Evolutionary conservation across 1,140 invertebrate species (phyloP).

Genomic region (Anastrepha obliqua): DNA sequence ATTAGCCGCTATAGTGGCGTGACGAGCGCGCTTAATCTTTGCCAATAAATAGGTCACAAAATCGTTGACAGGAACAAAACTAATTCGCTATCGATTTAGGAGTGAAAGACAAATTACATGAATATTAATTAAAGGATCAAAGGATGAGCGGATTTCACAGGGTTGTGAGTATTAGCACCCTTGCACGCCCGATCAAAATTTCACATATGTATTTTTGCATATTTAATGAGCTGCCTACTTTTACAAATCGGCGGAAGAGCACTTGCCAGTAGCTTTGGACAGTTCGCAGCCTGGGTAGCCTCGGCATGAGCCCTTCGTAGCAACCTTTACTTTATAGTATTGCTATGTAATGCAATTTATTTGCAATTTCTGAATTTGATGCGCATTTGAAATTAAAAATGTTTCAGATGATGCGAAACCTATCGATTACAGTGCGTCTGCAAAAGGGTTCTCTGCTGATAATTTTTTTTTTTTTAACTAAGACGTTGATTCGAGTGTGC

Average conservation of each 20-base stretch:
- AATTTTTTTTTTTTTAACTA: not conserved
- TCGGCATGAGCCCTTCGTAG: not conserved
- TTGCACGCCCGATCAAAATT: constrained; percentile 17
- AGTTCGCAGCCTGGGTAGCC: not conserved
- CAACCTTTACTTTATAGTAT: not conserved
- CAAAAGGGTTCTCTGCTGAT: constrained; percentile 22
- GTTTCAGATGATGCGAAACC: not conserved
- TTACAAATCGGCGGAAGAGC: not conserved
- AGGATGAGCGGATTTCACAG: not conserved
- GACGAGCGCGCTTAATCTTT: not conserved
- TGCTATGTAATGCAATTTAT: constrained; percentile 26
- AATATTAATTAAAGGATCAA: constrained; percentile 31
- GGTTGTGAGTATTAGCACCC: not conserved
- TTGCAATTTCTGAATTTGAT: constrained; percentile 19
- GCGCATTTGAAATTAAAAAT: not conserved
- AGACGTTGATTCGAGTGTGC: not conserved
- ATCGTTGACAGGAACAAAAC: constrained; percentile 32
- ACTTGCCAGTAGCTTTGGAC: not conserved
- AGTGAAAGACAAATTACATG: constrained; percentile 45
- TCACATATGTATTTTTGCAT: constrained; percentile 32
- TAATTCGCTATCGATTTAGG: constrained; percentile 42
- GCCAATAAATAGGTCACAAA: not conserved
- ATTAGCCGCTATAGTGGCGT: not conserved
- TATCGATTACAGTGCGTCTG: constrained; percentile 22
- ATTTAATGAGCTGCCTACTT: constrained; percentile 13